Percentiles rank a stretch among this genome's conserved stretches.
These are phyloP conservation scores for Zosterops borbonicus DNA, from an alignment of 2,113 vertebrate species.

Conservation along the genomic window DNA sequence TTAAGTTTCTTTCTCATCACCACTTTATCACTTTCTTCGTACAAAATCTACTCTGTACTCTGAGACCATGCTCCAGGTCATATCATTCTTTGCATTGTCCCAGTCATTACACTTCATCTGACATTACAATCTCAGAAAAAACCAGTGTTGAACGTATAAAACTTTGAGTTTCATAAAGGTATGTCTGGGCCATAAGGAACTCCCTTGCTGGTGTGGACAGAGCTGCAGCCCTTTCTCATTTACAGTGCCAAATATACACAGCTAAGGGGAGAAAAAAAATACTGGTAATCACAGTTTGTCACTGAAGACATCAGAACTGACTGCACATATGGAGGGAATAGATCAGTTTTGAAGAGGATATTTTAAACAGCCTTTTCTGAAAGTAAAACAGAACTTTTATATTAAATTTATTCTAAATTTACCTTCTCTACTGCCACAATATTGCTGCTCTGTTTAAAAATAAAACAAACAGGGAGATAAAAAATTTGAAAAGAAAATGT, in stretches of 20 bases:
- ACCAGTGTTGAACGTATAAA: neutral
- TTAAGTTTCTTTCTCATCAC: neutral
- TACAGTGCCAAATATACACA: neutral
- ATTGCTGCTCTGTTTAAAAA: neutral
- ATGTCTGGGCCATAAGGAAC: neutral
- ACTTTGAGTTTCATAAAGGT: neutral
- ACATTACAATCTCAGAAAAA: neutral
- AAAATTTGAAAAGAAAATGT: neutral
- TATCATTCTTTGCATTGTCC: neutral
- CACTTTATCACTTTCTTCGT: neutral
- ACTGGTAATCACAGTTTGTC: neutral
- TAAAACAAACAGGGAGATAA: neutral
- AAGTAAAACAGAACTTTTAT: neutral
- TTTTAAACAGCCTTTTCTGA: neutral
- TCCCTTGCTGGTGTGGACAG: neutral
- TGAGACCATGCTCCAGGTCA: neutral
- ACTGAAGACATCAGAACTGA: neutral
- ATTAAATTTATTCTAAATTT: neutral
- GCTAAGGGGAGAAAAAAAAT: neutral
- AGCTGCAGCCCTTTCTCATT: neutral
- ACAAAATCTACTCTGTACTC: neutral
- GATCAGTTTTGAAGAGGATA: neutral
- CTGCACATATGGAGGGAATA: neutral
- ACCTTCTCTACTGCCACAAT: neutral
- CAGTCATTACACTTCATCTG: neutral